Evolutionary conservation across 2,113 vertebrate genomes (phyloP).

Genomic region (Oplegnathus fasciatus): DNA sequence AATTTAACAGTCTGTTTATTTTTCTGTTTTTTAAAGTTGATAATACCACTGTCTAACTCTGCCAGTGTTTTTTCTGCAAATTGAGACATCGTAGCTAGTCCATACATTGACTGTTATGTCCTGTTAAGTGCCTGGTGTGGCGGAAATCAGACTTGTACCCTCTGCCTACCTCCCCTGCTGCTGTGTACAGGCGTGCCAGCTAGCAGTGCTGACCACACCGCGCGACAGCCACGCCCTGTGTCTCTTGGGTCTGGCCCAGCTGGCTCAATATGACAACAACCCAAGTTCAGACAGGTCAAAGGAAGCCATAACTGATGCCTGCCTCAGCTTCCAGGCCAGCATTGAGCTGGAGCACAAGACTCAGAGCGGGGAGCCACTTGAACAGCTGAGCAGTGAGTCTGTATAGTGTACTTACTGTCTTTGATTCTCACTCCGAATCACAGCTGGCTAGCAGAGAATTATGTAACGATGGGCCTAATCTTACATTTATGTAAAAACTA

Average conservation of each 20-base stretch:
- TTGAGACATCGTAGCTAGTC: background rate
- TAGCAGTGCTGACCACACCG: slow-evolving; percentile 71
- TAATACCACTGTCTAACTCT: background rate
- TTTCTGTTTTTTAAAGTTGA: background rate
- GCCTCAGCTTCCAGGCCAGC: slow-evolving; percentile 81
- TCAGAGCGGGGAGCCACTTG: slow-evolving; percentile 64
- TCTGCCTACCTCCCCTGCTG: background rate
- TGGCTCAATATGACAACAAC: slow-evolving; percentile 76
- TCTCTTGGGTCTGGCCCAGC: slow-evolving; percentile 77
- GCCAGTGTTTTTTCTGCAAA: background rate
- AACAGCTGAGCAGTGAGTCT: slow-evolving; percentile 75
- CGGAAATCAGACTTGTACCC: background rate
- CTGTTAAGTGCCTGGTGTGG: background rate
- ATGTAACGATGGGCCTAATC: background rate
- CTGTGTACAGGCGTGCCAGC: slow-evolving; percentile 73
- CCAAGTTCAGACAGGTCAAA: slow-evolving; percentile 53
- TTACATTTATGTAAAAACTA: background rate
- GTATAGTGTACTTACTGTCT: background rate
- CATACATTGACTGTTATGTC: background rate
- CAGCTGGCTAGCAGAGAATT: background rate
- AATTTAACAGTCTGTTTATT: background rate
- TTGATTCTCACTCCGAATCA: background rate
- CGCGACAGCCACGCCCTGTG: slow-evolving; percentile 72
- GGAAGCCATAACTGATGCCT: slow-evolving; percentile 59
- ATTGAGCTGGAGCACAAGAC: slow-evolving; percentile 74